A percentile compares a stretch with the other conserved stretches of the same genome.
These are phyloP conservation scores for Adrianichthys oophorus DNA, from an alignment of 2,797 vertebrate species.

Conservation along the genomic window DNA sequence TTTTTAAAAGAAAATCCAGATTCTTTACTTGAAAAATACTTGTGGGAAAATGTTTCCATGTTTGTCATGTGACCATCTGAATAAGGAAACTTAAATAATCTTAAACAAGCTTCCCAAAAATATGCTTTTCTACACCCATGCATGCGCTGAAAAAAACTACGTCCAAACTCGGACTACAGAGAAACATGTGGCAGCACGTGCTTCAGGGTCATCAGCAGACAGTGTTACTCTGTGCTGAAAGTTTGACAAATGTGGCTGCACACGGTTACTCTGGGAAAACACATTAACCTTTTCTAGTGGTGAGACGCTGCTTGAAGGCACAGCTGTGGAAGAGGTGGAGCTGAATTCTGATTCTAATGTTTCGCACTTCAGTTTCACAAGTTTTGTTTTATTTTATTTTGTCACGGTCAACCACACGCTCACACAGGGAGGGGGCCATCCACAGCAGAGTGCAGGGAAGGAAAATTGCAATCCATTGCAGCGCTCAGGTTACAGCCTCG, in stretches of 20 bases:
- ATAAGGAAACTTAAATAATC: too few relatives aligned
- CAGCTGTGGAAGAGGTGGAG: conserved; percentile 32
- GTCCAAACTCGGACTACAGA: conserved; percentile 8
- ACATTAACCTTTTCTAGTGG: conserved; percentile 51
- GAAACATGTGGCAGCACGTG: conserved; percentile 50
- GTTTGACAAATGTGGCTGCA: conserved; percentile 24
- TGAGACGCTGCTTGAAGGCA: conserved; percentile 19
- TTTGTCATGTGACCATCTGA: too few relatives aligned
- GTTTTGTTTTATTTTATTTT: neutral
- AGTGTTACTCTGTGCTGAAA: conserved; percentile 15
- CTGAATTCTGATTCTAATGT: conserved; percentile 33
- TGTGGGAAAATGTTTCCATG: too few relatives aligned
- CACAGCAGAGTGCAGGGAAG: conserved; percentile 32
- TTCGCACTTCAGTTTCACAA: conserved; percentile 14
- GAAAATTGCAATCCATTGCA: conserved; percentile 57
- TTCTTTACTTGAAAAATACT: too few relatives aligned
- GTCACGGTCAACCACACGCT: conserved; percentile 21
- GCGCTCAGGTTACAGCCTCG: conserved; percentile 54
- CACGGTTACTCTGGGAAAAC: conserved; percentile 33
- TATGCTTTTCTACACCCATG: too few relatives aligned
- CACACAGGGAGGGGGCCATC: conserved; percentile 16
- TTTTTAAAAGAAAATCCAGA: too few relatives aligned
- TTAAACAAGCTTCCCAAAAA: too few relatives aligned
- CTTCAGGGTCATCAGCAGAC: conserved; percentile 17
- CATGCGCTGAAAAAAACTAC: conserved; percentile 13